Evolutionary conservation across 2,113 vertebrate genomes (phyloP).

Genomic region (Equus przewalskii): DNA sequence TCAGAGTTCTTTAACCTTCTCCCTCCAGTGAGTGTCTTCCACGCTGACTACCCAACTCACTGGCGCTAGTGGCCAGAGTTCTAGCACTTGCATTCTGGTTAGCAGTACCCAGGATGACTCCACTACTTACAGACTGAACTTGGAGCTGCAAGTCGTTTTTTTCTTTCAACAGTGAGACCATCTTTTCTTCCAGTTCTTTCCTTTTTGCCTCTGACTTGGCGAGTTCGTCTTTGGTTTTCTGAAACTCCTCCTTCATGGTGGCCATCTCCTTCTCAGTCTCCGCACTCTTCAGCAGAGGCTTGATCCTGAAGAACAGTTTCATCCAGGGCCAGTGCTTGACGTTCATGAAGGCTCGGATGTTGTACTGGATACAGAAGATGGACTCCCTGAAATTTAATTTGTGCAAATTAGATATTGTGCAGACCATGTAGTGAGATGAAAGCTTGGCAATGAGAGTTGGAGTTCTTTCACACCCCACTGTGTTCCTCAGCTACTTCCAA

Average conservation of each 20-base stretch:
- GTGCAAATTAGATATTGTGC: slow-evolving; percentile 40
- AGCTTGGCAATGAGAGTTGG: background rate
- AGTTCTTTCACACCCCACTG: background rate
- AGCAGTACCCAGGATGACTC: background rate
- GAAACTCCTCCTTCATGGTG: slow-evolving; percentile 93
- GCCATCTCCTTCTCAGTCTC: slow-evolving; percentile 95
- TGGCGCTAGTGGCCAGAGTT: background rate
- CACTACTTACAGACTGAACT: slow-evolving; percentile 91
- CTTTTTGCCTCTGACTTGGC: slow-evolving; percentile 90
- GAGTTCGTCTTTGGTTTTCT: slow-evolving; percentile 90
- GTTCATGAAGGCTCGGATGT: slow-evolving; percentile 93
- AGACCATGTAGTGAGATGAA: background rate
- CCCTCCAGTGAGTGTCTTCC: background rate
- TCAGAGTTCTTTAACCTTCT: background rate
- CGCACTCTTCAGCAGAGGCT: slow-evolving; percentile 91
- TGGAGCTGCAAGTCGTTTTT: slow-evolving; percentile 95
- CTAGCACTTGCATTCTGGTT: background rate
- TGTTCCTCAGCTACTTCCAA: background rate
- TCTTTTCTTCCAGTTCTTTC: slow-evolving; percentile 93
- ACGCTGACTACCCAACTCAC: background rate
- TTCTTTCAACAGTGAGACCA: slow-evolving; percentile 92
- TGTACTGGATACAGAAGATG: slow-evolving; percentile 93
- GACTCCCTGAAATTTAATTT: slow-evolving; percentile 87
- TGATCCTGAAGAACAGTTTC: slow-evolving; percentile 91
- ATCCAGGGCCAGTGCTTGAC: slow-evolving; percentile 92